Evolutionary conservation across 2,113 vertebrate species (phyloP).

Genomic region (Stomatorhinus ivindoensis): DNA sequence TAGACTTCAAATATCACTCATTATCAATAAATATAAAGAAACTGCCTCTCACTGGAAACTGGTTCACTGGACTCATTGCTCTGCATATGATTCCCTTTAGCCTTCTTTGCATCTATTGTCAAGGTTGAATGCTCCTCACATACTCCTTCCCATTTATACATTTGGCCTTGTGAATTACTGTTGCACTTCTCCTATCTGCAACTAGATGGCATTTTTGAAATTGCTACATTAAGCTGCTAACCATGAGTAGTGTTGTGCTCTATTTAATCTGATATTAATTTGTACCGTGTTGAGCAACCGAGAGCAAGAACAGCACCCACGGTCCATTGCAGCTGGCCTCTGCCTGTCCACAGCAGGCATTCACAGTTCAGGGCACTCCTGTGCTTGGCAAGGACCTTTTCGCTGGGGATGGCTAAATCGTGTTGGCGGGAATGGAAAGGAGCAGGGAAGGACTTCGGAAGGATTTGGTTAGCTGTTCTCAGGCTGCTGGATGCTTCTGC

Average conservation of each 20-base stretch:
- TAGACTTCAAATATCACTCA: not conserved
- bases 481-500: slow-evolving; percentile 48
- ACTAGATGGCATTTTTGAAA: not conserved
- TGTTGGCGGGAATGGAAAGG: slow-evolving; percentile 56
- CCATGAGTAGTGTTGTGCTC: slow-evolving; percentile 45
- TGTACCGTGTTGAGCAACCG: slow-evolving; percentile 56
- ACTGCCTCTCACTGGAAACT: not conserved
- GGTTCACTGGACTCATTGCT: not conserved
- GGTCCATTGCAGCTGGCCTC: slow-evolving; percentile 51
- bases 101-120: not conserved
- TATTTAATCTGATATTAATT: slow-evolving; percentile 27
- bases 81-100: not conserved
- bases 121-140: not conserved
- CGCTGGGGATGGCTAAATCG: slow-evolving; percentile 49
- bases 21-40: not conserved
- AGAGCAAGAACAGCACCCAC: slow-evolving; percentile 47
- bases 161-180: not conserved
- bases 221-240: not conserved
- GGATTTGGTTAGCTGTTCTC: slow-evolving; percentile 62
- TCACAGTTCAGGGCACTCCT: slow-evolving; percentile 59
- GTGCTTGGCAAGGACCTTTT: slow-evolving; percentile 55
- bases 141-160: not conserved
- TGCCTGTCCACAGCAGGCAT: slow-evolving; percentile 55
- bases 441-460: slow-evolving; percentile 60
- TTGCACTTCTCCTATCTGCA: not conserved